Conservation (phyloP, 2,888 invertebrate species). For the Proisotoma minuta region DNA sequence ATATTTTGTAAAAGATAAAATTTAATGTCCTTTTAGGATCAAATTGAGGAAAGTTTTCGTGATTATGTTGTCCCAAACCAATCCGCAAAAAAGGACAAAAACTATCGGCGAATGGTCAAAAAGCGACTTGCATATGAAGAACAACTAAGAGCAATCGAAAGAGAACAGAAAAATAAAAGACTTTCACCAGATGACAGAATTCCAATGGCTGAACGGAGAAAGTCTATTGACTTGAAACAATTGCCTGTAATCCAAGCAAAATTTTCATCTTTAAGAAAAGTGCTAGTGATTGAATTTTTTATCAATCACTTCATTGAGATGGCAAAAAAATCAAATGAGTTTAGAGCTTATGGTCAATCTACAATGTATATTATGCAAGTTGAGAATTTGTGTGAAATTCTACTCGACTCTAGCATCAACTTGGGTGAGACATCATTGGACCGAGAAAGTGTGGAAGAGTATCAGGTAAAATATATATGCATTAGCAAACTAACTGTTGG, state of each 20-base stretch:
- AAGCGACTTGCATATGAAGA: constrained; percentile 54
- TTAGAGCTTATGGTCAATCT: constrained; percentile 61
- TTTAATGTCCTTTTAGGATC: constrained; percentile 14
- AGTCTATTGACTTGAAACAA: constrained; percentile 39
- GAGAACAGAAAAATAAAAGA: constrained; percentile 34
- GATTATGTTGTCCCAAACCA: constrained; percentile 14
- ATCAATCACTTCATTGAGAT: constrained; percentile 68
- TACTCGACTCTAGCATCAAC: constrained; percentile 48
- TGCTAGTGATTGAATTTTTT: constrained; percentile 59
- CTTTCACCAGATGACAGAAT: constrained; percentile 19
- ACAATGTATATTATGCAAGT: constrained; percentile 67
- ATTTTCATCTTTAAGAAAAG: constrained; percentile 22
- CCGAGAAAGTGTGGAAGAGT: constrained; percentile 15
- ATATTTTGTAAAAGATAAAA: constrained; percentile 5
- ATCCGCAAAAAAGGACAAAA: constrained; percentile 36
- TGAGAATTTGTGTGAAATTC: constrained; percentile 60
- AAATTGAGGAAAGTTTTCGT: constrained; percentile 22
- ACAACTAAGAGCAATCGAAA: constrained; percentile 52
- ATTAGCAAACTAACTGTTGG: background rate
- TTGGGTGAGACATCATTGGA: constrained; percentile 7
- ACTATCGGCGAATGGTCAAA: constrained; percentile 49
- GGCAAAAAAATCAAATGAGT: constrained; percentile 62
- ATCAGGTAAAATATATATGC: constrained; percentile 15
- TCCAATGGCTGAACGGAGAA: constrained; percentile 32
- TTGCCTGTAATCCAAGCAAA: constrained; percentile 19